phyloP scores from a whole-genome alignment of 2,113 vertebrate species.

The Loxodonta africana region DNA sequence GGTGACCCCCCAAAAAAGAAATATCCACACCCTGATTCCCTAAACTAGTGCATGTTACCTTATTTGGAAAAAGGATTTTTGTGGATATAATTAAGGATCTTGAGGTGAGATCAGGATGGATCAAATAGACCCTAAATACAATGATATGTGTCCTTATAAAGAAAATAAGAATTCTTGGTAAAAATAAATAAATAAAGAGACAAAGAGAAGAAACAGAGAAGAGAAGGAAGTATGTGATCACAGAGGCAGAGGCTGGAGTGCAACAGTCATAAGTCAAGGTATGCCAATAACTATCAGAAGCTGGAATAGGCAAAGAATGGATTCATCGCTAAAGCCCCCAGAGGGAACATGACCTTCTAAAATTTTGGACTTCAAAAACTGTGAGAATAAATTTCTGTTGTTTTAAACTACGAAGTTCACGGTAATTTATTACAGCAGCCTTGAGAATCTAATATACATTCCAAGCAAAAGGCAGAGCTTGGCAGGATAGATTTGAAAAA shows the following conservation, averaged over 20 bases:
- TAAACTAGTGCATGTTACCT: background rate
- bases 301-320: background rate
- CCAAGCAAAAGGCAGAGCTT: background rate
- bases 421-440: background rate
- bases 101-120: background rate
- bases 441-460: background rate
- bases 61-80: background rate
- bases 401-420: background rate
- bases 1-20: background rate
- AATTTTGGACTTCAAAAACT: background rate
- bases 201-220: background rate
- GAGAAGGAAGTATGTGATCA: background rate
- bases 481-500: background rate
- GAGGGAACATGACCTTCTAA: background rate
- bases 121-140: background rate
- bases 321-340: background rate
- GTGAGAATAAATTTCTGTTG: background rate
- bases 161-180: too few relatives aligned
- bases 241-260: background rate
- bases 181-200: too few relatives aligned
- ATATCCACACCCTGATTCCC: background rate
- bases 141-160: too few relatives aligned
- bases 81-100: background rate
- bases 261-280: background rate
- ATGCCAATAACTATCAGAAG: too few relatives aligned